A percentile compares a stretch with the other conserved stretches of the same genome.
These are phyloP conservation scores for Andrena fulva DNA, from an alignment of 2,888 invertebrate genomes.

Conservation along the genomic window DNA sequence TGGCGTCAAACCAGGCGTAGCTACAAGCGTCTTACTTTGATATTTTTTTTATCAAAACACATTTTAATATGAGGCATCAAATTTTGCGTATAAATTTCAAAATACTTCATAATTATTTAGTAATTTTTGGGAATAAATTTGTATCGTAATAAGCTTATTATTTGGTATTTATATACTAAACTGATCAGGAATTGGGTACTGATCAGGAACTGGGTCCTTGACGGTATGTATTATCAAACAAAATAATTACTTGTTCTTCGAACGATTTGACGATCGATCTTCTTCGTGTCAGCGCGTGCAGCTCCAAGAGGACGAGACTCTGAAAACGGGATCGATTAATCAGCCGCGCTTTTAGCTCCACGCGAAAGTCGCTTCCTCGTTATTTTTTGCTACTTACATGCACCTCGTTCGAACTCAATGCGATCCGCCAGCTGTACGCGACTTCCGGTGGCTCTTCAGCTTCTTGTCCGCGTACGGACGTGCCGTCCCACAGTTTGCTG, in stretches of 20 bases:
- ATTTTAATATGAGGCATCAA: too few species aligned
- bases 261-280: conserved; percentile 1
- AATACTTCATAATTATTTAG: too few species aligned
- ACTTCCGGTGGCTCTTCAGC: conserved; percentile 59
- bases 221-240: too few species aligned
- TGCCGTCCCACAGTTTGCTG: conserved; percentile 38
- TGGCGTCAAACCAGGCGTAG: too few species aligned
- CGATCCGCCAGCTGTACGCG: conserved; percentile 36
- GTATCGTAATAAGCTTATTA: too few species aligned
- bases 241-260: background rate
- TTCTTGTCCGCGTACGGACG: conserved; percentile 8
- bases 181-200: too few species aligned
- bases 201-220: too few species aligned
- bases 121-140: too few species aligned
- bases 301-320: background rate
- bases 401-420: background rate
- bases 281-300: background rate
- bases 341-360: background rate
- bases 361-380: conserved; percentile 45
- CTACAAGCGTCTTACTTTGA: too few species aligned
- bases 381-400: conserved; percentile 10
- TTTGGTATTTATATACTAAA: too few species aligned
- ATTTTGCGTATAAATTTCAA: too few species aligned
- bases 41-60: too few species aligned
- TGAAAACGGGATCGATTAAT: conserved; percentile 25